Base-by-base conservation (phyloP, 1,140 invertebrate species). In the Hylaeus anthracinus region DNA sequence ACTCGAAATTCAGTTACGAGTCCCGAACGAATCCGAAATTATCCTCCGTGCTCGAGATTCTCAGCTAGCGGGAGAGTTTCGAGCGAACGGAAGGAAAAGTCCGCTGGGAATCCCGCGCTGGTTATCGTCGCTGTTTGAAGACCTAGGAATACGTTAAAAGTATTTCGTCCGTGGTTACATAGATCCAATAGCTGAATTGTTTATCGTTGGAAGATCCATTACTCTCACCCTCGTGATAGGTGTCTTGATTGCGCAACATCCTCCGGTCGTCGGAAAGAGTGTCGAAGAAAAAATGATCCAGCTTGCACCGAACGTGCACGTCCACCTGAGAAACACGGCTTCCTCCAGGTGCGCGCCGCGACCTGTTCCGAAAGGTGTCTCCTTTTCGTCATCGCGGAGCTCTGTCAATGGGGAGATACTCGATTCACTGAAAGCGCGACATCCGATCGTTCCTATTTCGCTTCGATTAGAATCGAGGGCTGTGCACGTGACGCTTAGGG, bases 391-490 rank as follows among this genome's bases (percentile, higher is more conserved):
- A 61, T 48, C 39, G n/a, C 41, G 12, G 1, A 43, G 14, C 37
- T 12, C 43, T 15, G 70, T 86, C 71, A 86, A 86, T 86, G 60
- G 83, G 45, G 1, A 90, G 91, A 92, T 89, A 92, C 90, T 90
- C 88, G 91, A 92, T 90, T 92, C 90, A 83, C 79, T 55, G 73
- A 51, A 77, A 72, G 53, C 72, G 73, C 39, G 64, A 83, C 81
- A 89, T 88, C 86, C 86, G 90, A 92, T 91, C 90, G 89, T 86
- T 85, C 78, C 86, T 51, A 60, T 88, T 89, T 88, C 73, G 55
- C 14, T 5, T 60, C 64, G 65, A 77, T 69, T 8, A 14, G 45
- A 70, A 77, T 69, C 78, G 81, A 51, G 67, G 75, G 69, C 60
- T 65, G 72, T 39, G 58, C 56, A 60, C 70, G 60, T 15, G 55